A percentile compares a stretch with the other conserved stretches of the same genome.
Evolutionary conservation across 2,113 vertebrate genomes (phyloP).

Genomic region (Rhodinocichla rosea): DNA sequence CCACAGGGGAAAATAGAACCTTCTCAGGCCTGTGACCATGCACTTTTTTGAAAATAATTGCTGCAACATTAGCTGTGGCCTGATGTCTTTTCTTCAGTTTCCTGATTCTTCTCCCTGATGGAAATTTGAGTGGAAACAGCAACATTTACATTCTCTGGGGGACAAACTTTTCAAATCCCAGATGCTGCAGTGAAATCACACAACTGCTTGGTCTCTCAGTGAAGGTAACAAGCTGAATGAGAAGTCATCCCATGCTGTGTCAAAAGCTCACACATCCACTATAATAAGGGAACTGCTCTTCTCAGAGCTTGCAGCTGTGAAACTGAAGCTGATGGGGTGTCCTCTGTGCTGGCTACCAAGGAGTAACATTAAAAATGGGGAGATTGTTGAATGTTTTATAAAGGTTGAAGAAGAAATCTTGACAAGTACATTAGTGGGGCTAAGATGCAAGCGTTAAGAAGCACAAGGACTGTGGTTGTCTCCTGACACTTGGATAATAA

Average conservation of each 20-base stretch:
- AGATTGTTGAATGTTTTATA: not conserved
- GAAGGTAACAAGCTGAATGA: not conserved
- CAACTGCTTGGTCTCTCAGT: not conserved
- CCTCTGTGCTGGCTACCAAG: not conserved
- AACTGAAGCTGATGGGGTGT: not conserved
- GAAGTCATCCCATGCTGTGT: not conserved
- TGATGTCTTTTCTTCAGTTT: not conserved
- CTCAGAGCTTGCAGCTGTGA: not conserved
- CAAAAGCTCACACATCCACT: not conserved
- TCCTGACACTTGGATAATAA: not conserved
- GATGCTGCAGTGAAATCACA: not conserved
- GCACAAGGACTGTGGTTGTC: not conserved
- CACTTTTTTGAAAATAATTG: not conserved
- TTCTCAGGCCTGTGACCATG: not conserved
- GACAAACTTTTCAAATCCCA: conserved; percentile 54
- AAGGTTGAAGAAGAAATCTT: not conserved
- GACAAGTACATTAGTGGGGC: not conserved
- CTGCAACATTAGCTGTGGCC: not conserved
- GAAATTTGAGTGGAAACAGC: not conserved
- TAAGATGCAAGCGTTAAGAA: not conserved
- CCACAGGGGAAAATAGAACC: not conserved
- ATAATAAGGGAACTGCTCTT: not conserved
- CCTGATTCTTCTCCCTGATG: conserved; percentile 19
- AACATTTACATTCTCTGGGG: not conserved
- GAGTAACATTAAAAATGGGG: not conserved